Evolutionary conservation across 2,113 vertebrate species (phyloP).

Genomic region (Trematocara variabile): DNA sequence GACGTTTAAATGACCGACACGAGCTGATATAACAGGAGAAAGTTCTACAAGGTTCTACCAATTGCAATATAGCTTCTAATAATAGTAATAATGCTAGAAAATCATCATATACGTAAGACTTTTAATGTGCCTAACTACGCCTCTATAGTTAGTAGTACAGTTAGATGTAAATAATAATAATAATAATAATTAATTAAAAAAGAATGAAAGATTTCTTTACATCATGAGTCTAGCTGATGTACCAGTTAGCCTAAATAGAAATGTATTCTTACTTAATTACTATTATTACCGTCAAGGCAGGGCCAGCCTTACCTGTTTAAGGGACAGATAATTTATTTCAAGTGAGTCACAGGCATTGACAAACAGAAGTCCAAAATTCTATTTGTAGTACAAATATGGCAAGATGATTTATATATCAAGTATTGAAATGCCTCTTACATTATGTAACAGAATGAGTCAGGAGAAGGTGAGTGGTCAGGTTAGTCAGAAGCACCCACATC

Average conservation of each 20-base stretch:
- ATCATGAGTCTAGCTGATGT: neutral
- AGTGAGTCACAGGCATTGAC: neutral
- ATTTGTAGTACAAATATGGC: neutral
- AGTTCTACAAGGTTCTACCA: neutral
- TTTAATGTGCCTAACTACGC: neutral
- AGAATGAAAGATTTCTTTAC: neutral
- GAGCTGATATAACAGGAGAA: neutral
- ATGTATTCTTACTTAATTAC: neutral
- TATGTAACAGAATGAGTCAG: neutral
- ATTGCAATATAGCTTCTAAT: neutral
- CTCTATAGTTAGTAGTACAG: neutral
- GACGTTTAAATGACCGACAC: neutral
- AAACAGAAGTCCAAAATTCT: neutral
- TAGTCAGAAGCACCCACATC: neutral
- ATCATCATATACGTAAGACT: neutral
- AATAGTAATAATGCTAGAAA: neutral
- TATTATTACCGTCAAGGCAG: neutral
- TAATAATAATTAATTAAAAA: neutral
- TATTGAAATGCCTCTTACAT: neutral
- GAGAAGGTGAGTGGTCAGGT: neutral
- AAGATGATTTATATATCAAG: neutral
- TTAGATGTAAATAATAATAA: neutral
- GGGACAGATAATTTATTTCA: neutral
- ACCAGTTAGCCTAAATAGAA: neutral
- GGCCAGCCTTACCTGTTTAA: neutral